A percentile compares a stretch with the other conserved stretches of the same genome.
phyloP scores from a whole-genome alignment of 1,140 invertebrate genomes.

The Magallana ariakensis region DNA sequence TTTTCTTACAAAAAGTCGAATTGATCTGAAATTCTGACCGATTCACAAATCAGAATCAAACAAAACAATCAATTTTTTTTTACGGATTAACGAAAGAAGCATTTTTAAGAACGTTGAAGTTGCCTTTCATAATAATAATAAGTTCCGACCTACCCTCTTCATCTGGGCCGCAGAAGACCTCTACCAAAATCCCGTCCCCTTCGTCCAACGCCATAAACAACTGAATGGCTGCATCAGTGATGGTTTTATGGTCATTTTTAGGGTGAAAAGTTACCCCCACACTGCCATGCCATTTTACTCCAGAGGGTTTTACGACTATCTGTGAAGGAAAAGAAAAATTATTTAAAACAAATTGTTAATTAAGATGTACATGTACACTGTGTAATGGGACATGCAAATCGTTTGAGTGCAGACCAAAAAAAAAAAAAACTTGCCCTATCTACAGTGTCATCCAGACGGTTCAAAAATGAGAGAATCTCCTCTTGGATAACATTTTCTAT shows the following conservation, averaged over 20 bases:
- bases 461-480: constrained; percentile 39
- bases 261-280: constrained; percentile 62
- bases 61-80: too few species aligned
- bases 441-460: neutral
- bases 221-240: constrained; percentile 53
- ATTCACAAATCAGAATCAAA: neutral
- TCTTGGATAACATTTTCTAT: constrained; percentile 16
- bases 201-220: constrained; percentile 52
- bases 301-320: constrained; percentile 71
- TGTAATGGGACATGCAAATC: neutral
- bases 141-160: neutral
- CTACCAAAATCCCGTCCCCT: constrained; percentile 61
- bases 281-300: constrained; percentile 62
- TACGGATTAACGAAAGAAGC: neutral
- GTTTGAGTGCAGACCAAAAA: too few species aligned
- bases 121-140: too few species aligned
- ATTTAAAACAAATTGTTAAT: too few species aligned
- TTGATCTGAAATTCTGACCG: too few species aligned
- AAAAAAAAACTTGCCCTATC: neutral
- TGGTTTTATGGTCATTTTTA: constrained; percentile 27
- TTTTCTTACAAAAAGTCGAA: too few species aligned
- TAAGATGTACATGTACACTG: neutral
- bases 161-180: constrained; percentile 56
- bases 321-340: constrained; percentile 43
- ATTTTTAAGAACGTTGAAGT: too few species aligned